Percentiles rank a stretch among this genome's conserved stretches.
phyloP scores from a whole-genome alignment of 92 coral and sea anemone genomes.

The Heliopora coerulea region DNA sequence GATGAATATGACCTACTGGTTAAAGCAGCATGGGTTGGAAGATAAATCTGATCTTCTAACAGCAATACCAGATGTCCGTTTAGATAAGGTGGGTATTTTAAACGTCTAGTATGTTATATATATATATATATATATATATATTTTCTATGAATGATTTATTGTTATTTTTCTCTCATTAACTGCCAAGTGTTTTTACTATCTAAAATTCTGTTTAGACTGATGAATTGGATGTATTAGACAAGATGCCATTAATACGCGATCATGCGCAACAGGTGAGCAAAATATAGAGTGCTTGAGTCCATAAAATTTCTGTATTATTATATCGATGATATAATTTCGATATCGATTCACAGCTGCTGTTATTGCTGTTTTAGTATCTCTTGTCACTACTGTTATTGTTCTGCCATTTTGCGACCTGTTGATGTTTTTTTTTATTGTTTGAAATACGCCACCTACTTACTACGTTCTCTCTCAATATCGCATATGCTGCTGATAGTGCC shows the following conservation, averaged over 20 bases:
- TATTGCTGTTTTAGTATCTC: too few relatives aligned
- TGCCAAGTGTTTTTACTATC: background rate
- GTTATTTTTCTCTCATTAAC: background rate
- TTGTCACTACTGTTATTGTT: too few relatives aligned
- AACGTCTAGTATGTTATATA: background rate
- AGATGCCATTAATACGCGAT: slow-evolving; percentile 27
- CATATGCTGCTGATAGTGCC: too few relatives aligned
- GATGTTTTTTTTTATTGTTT: too few relatives aligned
- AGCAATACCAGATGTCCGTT: slow-evolving; percentile 49
- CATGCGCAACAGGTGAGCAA: slow-evolving; percentile 20
- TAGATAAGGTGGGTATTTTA: slow-evolving; percentile 65
- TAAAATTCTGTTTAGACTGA: slow-evolving; percentile 11
- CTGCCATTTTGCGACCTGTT: too few relatives aligned
- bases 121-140: background rate
- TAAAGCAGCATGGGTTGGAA: slow-evolving; percentile 66
- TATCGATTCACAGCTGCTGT: too few relatives aligned
- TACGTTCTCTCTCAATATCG: too few relatives aligned
- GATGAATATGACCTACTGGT: slow-evolving; percentile 62
- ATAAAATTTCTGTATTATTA: background rate
- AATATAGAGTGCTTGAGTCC: background rate
- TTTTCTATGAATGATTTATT: background rate
- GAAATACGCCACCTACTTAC: too few relatives aligned
- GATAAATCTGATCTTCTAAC: slow-evolving; percentile 56
- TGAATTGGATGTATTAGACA: slow-evolving; percentile 31
- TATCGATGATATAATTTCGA: too few relatives aligned